A percentile compares a stretch with the other conserved stretches of the same genome.
phyloP scores from a whole-genome alignment of 2,888 invertebrate species.

The Tigriopus californicus region DNA sequence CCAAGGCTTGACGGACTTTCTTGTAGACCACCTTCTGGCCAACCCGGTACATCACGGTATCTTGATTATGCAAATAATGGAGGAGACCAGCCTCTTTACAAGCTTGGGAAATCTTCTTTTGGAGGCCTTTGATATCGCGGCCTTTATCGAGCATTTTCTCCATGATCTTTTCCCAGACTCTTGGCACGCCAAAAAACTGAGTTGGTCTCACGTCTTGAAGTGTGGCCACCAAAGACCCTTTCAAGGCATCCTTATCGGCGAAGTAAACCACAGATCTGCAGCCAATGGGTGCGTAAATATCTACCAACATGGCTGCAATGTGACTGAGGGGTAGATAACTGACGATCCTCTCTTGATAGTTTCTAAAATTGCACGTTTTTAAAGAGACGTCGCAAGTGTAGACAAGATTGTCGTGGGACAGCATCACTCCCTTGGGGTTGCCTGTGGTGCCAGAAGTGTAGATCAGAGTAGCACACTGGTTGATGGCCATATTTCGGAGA shows the following conservation, averaged over 20 bases:
- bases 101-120: conserved; percentile 38
- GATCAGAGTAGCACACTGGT: conserved; percentile 25
- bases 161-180: conserved; percentile 82
- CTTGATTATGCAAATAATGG: neutral
- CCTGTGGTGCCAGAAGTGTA: conserved; percentile 15
- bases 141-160: conserved; percentile 50
- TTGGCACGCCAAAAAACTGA: conserved; percentile 63
- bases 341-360: conserved; percentile 39
- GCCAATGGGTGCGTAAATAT: conserved; percentile 48
- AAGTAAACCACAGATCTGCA: conserved; percentile 55
- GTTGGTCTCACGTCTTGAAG: conserved; percentile 41
- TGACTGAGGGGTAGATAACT: conserved; percentile 75
- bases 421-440: conserved; percentile 76
- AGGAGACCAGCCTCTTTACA: neutral
- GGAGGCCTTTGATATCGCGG: conserved; percentile 24
- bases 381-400: conserved; percentile 42
- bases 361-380: conserved; percentile 30
- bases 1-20: conserved; percentile 54
- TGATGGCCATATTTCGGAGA: conserved; percentile 47
- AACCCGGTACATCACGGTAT: neutral
- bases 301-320: conserved; percentile 67
- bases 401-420: conserved; percentile 68
- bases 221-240: conserved; percentile 18
- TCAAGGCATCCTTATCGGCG: conserved; percentile 71
- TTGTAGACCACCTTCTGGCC: neutral